phyloP scores from a whole-genome alignment of 2,888 invertebrate species.

The Reticulitermes lucifugus region DNA sequence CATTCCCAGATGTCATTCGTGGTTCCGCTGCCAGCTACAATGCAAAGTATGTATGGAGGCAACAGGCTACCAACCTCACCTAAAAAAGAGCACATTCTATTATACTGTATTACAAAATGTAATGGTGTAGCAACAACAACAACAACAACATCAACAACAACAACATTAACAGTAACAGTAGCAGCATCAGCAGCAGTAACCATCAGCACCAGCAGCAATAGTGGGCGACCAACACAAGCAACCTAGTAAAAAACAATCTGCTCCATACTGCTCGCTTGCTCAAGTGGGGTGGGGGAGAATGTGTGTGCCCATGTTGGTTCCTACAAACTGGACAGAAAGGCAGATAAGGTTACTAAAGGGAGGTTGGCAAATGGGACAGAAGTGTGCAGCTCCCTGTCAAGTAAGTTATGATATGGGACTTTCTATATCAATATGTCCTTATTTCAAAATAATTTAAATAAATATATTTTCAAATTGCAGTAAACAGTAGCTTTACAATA shows the following conservation, averaged over 20 bases:
- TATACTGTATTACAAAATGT: slow-evolving; percentile 34
- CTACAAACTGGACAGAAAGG: neutral
- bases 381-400: slow-evolving; percentile 4
- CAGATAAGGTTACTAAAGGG: neutral
- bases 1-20: slow-evolving; percentile 13
- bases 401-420: neutral
- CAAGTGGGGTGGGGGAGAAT: slow-evolving; percentile 33
- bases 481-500: no score
- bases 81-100: slow-evolving; percentile 37
- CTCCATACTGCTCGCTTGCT: slow-evolving; percentile 31
- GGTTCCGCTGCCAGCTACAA: slow-evolving; percentile 33
- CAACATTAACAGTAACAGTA: slow-evolving; percentile 20
- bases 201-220: slow-evolving; percentile 33
- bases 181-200: slow-evolving; percentile 41
- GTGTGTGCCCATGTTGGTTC: slow-evolving; percentile 15
- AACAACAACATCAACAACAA: slow-evolving; percentile 22
- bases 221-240: slow-evolving; percentile 39
- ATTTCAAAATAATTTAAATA: neutral
- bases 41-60: slow-evolving; percentile 34
- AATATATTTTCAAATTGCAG: no score
- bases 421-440: neutral
- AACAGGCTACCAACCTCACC: slow-evolving; percentile 40
- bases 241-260: slow-evolving; percentile 39
- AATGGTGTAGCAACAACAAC: slow-evolving; percentile 21
- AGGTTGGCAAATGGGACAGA: neutral